Conservation (phyloP, 2,113 vertebrate genomes). For the Dasyprocta punctata region DNA sequence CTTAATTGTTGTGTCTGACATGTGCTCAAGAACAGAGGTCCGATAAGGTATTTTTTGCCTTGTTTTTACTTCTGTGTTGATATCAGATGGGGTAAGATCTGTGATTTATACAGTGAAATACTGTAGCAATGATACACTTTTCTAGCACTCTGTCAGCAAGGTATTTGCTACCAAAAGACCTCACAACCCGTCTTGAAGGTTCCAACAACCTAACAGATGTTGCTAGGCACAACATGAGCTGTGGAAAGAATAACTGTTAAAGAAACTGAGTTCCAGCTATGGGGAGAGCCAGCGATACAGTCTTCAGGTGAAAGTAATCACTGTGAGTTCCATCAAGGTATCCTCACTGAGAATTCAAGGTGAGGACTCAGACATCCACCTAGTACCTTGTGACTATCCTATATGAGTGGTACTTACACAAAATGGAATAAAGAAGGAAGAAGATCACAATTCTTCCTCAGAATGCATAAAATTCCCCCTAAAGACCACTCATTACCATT, state of each 20-base stretch:
- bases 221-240: background rate
- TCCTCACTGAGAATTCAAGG: background rate
- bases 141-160: constrained; percentile 2
- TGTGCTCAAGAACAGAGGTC: background rate
- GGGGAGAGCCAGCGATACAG: background rate
- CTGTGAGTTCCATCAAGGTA: background rate
- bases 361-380: background rate
- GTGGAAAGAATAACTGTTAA: constrained; percentile 2
- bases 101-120: background rate
- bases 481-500: background rate
- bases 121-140: background rate
- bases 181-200: background rate
- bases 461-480: background rate
- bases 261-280: background rate
- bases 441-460: background rate
- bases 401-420: background rate
- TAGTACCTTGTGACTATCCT: background rate
- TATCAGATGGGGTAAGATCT: background rate
- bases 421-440: background rate
- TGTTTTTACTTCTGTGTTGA: constrained; percentile 49
- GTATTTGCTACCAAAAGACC: constrained; percentile 18
- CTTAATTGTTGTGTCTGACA: background rate
- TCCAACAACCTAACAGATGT: constrained; percentile 13
- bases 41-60: background rate
- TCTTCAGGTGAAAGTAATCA: background rate